phyloP scores from a whole-genome alignment of 1,140 invertebrate genomes.

The Zaprionus africanus region DNA sequence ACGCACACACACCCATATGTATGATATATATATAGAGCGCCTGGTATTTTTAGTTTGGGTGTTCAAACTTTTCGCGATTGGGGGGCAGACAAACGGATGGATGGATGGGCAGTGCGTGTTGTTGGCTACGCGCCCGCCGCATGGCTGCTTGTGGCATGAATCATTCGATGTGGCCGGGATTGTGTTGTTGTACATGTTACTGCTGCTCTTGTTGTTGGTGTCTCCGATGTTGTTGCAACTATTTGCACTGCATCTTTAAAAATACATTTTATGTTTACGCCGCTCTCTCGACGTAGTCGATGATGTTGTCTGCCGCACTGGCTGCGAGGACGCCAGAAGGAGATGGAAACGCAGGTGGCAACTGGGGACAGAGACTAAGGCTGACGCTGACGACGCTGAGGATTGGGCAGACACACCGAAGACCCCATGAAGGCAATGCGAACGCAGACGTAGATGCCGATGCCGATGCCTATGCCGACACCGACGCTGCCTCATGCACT shows the following conservation, averaged over 20 bases:
- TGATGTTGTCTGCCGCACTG: conserved; percentile 36
- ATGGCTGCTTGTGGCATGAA: conserved; percentile 73
- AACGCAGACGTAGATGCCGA: conserved; percentile 10
- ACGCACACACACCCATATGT: conserved; percentile 19
- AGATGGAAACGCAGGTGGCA: conserved; percentile 53
- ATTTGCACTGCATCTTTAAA: conserved; percentile 72
- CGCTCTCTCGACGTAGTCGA: conserved; percentile 39
- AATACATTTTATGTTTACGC: conserved; percentile 84
- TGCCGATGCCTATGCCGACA: background rate
- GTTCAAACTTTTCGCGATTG: conserved; percentile 73
- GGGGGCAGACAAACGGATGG: conserved; percentile 46
- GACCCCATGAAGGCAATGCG: background rate
- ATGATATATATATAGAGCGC: conserved; percentile 69
- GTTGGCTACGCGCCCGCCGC: conserved; percentile 74
- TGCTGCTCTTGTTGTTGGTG: conserved; percentile 19
- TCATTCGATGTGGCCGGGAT: conserved; percentile 57
- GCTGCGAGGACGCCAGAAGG: conserved; percentile 37
- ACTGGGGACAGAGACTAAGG: conserved; percentile 13
- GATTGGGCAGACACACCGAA: conserved; percentile 7
- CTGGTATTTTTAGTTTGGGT: conserved; percentile 72
- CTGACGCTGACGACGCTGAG: conserved; percentile 9
- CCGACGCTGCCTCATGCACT: conserved; percentile 54
- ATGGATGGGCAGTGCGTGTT: conserved; percentile 71
- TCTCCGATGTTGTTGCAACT: conserved; percentile 60
- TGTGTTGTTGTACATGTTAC: conserved; percentile 35